Evolutionary conservation across 2,113 vertebrate genomes (phyloP), one percentile per base, ranked within the genome.

Genomic region (Damaliscus lunatus): DNA sequence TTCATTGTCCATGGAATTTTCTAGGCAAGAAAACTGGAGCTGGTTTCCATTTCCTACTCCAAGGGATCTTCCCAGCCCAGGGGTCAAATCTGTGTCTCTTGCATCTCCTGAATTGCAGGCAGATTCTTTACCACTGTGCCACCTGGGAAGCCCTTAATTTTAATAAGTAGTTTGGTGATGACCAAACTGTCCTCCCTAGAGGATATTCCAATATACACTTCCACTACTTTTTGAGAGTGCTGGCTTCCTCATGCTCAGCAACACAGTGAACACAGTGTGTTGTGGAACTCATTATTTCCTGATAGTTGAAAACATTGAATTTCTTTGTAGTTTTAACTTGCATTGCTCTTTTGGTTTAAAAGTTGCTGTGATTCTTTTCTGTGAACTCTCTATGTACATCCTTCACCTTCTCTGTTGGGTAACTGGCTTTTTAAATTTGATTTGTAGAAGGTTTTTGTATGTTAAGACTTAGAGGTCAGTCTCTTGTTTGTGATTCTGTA

Each of bases 401-500:
- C 21, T 74, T 91, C 25, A 60, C 31, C 71, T 12, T 52, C 50
- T 86, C 55, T 87, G 50, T 74, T 90, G 14, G 23, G 46, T 43
- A 82, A 50, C 25, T 62, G 67, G 21, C 31, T 80, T 91, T 71
- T 85, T 67, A 59, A 7, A 89, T 84, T 53, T 33, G 17, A 21
- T 90, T 84, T 90, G 23, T 90, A 78, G 40, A 29, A 64, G 40
- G 55, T 87, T 88, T 95, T 90, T 92, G 50, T 87, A 59, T 52
- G 46, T 62, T 94, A 89, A 94, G n/a, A 77, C 36, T 77, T 43
- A 77, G 78, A 94, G 82, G 50, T 90, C 95, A 89, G 52, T 88
- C 40, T 85, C 33, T 93, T 93, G 31, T 94, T 48, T 55, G 16
- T 94, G 36, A 62, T 62, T 46, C 46, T 15, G 43, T 57, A 92